phyloP scores from a whole-genome alignment of 2,888 invertebrate genomes.

The Allophyes oxyacanthae region DNA sequence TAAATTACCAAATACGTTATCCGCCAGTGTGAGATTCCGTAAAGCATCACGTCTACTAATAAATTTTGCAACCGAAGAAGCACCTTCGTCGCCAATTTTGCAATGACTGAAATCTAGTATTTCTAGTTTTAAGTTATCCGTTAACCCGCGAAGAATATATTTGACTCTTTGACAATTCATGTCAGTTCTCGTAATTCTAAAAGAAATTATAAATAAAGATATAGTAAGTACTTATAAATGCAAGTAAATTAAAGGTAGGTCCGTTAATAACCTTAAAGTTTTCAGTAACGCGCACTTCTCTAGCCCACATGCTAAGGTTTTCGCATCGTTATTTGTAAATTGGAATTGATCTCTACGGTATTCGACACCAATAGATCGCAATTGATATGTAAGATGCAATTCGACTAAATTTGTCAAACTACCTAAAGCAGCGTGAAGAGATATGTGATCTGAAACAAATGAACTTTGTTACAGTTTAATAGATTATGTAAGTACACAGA shows the following conservation, averaged over 20 bases:
- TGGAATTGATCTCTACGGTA: constrained; percentile 85
- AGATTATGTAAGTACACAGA: too few species aligned
- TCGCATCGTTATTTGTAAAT: constrained; percentile 85
- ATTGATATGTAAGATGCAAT: constrained; percentile 81
- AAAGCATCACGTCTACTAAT: constrained; percentile 83
- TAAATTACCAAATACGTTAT: constrained; percentile 88
- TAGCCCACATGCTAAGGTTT: constrained; percentile 79
- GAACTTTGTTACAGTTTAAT: neutral
- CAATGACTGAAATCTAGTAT: constrained; percentile 91
- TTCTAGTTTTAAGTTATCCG: constrained; percentile 79
- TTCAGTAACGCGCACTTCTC: constrained; percentile 79
- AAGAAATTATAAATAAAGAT: constrained; percentile 25
- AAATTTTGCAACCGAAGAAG: constrained; percentile 89
- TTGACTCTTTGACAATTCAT: constrained; percentile 84
- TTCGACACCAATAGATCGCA: constrained; percentile 73
- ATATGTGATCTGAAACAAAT: constrained; percentile 82
- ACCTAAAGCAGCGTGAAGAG: constrained; percentile 84
- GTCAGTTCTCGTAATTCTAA: constrained; percentile 83
- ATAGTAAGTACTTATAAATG: too few species aligned
- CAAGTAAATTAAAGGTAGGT: too few species aligned
- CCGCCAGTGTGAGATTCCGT: constrained; percentile 82
- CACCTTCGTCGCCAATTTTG: constrained; percentile 90
- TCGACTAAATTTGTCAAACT: constrained; percentile 81
- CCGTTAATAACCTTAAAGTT: constrained; percentile 73
- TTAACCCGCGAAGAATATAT: constrained; percentile 80